These are phyloP conservation scores for Scaptomyza flava DNA, from an alignment of 2,888 invertebrate genomes.

Conservation along the genomic window DNA sequence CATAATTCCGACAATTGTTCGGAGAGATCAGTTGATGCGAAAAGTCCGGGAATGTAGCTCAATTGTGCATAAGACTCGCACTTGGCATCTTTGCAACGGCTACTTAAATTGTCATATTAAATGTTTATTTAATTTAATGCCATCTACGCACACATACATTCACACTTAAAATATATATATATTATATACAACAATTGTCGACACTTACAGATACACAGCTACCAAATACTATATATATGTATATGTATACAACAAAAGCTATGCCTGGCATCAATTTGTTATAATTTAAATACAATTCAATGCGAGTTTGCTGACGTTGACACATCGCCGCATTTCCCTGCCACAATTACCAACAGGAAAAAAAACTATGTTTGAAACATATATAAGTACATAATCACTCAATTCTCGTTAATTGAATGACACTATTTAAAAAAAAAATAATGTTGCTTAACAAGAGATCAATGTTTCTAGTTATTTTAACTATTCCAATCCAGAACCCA, in stretches of 20 bases:
- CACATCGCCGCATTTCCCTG: constrained; percentile 24
- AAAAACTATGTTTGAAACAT: neutral
- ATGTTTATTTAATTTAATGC: constrained; percentile 77
- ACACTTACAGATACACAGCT: constrained; percentile 34
- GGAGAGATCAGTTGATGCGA: constrained; percentile 36
- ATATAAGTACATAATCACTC: neutral
- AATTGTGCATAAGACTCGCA: constrained; percentile 64
- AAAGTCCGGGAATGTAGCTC: constrained; percentile 60
- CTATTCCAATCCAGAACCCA: too few relatives aligned
- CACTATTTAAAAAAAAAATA: constrained; percentile 1
- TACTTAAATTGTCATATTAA: constrained; percentile 76
- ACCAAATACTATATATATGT: too few relatives aligned
- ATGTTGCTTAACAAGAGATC: neutral
- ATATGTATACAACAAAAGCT: constrained; percentile 42
- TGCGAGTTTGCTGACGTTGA: constrained; percentile 51
- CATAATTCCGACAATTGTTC: constrained; percentile 70
- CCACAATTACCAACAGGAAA: constrained; percentile 6
- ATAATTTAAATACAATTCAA: constrained; percentile 78
- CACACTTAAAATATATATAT: neutral
- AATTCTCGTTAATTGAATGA: neutral
- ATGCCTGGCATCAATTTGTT: constrained; percentile 72
- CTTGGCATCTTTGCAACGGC: constrained; percentile 61
- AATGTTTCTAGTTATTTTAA: neutral
- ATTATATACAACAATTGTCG: constrained; percentile 65
- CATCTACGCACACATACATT: constrained; percentile 44